phyloP scores from a whole-genome alignment of 2,797 vertebrate species.

The Cephalopachus bancanus region DNA sequence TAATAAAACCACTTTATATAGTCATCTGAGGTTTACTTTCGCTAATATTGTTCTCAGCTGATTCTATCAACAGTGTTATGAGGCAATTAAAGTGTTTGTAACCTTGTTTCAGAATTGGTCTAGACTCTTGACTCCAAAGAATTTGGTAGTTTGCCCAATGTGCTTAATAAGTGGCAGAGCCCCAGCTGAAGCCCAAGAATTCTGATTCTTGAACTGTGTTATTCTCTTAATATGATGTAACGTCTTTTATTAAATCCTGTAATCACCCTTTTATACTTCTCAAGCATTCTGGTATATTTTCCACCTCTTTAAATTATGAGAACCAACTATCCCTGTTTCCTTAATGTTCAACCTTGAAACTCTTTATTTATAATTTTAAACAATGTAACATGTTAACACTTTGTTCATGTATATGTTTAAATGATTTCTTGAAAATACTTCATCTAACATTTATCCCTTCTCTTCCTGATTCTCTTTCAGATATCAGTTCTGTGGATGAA shows the following conservation, averaged over 20 bases:
- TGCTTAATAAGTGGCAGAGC: not conserved
- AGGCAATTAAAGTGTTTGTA: not conserved
- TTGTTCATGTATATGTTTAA: constrained; percentile 70
- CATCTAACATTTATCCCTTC: constrained; percentile 91
- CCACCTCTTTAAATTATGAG: constrained; percentile 22
- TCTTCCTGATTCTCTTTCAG: constrained; percentile 95
- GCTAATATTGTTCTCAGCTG: not conserved
- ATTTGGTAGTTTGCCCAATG: not conserved
- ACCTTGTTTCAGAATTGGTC: not conserved
- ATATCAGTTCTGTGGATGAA: constrained; percentile 97
- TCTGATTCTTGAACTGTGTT: constrained; percentile 8
- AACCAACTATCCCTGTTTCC: not conserved
- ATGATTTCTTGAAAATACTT: constrained; percentile 75
- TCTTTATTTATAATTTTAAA: constrained; percentile 61
- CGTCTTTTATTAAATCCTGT: constrained; percentile 24
- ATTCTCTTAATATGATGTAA: not conserved
- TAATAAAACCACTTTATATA: not conserved
- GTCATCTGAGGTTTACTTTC: not conserved
- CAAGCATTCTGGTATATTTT: constrained; percentile 24
- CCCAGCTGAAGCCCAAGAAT: not conserved
- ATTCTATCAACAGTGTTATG: not conserved
- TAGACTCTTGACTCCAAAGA: not conserved
- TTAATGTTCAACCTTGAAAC: constrained; percentile 22
- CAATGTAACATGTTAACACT: constrained; percentile 57
- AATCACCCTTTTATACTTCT: constrained; percentile 30